These are phyloP conservation scores for Echiichthys vipera DNA, from an alignment of 2,797 vertebrate genomes.

Conservation along the genomic window DNA sequence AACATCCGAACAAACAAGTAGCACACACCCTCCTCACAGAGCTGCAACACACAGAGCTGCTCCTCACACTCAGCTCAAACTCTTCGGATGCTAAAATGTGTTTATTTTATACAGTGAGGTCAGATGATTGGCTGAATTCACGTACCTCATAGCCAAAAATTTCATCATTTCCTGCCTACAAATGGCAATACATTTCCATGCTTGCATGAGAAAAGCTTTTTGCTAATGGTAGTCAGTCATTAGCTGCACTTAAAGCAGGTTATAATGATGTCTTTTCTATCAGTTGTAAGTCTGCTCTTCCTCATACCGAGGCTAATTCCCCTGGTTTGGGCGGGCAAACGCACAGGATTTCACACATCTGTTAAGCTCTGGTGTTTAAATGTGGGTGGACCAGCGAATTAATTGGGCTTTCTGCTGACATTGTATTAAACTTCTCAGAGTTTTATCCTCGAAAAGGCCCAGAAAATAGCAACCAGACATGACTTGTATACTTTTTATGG, in stretches of 20 bases:
- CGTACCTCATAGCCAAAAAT: too few relatives aligned
- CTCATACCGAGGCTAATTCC: constrained; percentile 27
- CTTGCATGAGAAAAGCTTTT: neutral
- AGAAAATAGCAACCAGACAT: constrained; percentile 38
- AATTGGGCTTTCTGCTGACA: constrained; percentile 9
- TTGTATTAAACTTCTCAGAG: constrained; percentile 8
- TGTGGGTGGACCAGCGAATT: neutral
- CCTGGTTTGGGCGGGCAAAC: constrained; percentile 24
- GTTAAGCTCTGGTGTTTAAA: constrained; percentile 26
- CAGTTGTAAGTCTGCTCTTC: constrained; percentile 12
- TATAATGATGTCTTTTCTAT: constrained; percentile 14
- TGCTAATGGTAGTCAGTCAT: neutral
- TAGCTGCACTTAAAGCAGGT: neutral
- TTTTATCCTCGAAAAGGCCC: constrained; percentile 22
- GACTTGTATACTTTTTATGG: constrained; percentile 14
- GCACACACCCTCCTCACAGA: constrained; percentile 61
- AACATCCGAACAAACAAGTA: constrained; percentile 74
- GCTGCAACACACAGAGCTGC: constrained; percentile 47
- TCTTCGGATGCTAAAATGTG: neutral
- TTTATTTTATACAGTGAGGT: neutral
- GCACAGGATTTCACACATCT: constrained; percentile 47
- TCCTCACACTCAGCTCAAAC: neutral
- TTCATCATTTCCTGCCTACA: neutral
- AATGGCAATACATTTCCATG: neutral
- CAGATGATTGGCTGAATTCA: neutral